phyloP scores from a whole-genome alignment of 2,888 invertebrate genomes.

The Imbricaverruca yamaguchii region DNA sequence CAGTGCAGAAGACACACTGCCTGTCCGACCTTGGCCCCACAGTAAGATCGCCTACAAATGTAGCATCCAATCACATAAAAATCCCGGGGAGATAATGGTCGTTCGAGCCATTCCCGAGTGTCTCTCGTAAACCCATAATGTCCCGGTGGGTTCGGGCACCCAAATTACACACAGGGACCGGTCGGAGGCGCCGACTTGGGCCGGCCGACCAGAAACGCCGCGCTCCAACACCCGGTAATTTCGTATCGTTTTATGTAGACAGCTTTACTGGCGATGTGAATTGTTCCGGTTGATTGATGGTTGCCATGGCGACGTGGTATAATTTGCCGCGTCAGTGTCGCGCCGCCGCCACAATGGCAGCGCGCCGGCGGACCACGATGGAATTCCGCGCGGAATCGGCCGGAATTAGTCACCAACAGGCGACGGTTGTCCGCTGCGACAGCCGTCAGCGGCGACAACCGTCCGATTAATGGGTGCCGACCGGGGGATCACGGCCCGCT shows the following conservation, averaged over 20 bases:
- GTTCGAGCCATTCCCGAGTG: background rate
- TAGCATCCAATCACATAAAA: conserved; percentile 20
- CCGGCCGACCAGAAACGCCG: background rate
- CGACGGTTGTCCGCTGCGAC: no score
- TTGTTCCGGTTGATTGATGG: background rate
- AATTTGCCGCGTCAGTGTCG: background rate
- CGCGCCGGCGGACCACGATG: no score
- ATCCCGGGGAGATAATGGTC: background rate
- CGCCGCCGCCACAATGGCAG: background rate
- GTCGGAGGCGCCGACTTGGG: background rate
- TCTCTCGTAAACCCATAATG: conserved; percentile 16
- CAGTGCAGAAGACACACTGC: background rate
- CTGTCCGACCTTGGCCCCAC: background rate
- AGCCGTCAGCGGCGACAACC: no score
- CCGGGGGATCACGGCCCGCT: no score
- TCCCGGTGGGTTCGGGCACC: background rate
- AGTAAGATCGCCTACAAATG: background rate
- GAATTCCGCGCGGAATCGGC: background rate
- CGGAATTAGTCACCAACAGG: background rate
- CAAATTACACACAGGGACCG: background rate
- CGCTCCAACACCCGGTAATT: background rate
- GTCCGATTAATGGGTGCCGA: no score
- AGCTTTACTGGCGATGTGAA: background rate
- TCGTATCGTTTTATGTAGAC: conserved; percentile 18
- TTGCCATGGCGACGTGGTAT: background rate